Conservation (phyloP, 2,797 vertebrate genomes). For the Pseudotriccus pelzelni region DNA sequence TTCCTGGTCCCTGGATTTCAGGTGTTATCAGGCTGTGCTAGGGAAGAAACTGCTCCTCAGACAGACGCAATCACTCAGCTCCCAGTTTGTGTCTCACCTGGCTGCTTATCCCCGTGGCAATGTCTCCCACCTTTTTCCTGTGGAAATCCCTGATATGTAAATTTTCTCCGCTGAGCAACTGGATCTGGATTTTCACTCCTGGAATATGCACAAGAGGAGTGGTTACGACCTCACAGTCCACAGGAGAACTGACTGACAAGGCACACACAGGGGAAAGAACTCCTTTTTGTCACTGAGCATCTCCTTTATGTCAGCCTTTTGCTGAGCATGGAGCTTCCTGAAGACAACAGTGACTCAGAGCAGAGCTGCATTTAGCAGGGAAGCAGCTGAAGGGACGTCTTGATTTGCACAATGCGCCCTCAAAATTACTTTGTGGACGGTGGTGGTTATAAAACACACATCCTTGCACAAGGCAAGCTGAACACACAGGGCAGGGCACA, state of each 20-base stretch:
- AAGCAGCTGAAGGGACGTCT: neutral
- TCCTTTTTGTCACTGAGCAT: neutral
- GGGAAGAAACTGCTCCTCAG: neutral
- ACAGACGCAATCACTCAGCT: neutral
- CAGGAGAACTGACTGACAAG: neutral
- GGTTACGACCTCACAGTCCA: neutral
- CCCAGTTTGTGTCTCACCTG: slow-evolving; percentile 81
- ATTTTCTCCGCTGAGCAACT: slow-evolving; percentile 84
- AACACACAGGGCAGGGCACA: neutral
- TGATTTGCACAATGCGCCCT: neutral
- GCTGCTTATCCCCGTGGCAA: slow-evolving; percentile 94
- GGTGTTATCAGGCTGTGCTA: neutral
- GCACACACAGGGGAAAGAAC: neutral
- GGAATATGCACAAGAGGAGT: slow-evolving; percentile 17
- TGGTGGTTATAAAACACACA: neutral
- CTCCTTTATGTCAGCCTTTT: neutral
- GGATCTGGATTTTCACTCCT: slow-evolving; percentile 93
- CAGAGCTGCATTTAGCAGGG: slow-evolving; percentile 20
- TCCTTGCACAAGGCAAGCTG: neutral
- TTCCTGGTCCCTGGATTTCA: neutral
- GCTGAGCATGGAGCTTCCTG: neutral
- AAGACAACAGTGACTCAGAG: slow-evolving; percentile 2
- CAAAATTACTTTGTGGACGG: neutral
- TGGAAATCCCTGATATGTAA: slow-evolving; percentile 90
- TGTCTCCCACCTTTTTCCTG: slow-evolving; percentile 91